Conservation (phyloP, 2,113 vertebrate species). For the Albula goreensis region DNA sequence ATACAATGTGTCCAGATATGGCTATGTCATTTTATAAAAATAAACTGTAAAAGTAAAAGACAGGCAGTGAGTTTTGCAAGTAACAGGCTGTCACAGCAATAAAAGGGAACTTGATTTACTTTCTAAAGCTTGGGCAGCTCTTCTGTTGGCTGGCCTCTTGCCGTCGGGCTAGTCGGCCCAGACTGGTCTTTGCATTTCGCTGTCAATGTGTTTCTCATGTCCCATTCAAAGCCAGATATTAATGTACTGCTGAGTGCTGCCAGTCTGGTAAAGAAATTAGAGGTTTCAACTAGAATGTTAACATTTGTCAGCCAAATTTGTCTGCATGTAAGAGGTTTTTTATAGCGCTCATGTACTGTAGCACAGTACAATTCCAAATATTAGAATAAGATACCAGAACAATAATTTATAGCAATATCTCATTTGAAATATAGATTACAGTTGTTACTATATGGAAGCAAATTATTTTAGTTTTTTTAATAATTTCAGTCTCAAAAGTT, state of each 20-base stretch:
- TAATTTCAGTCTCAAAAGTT: no score
- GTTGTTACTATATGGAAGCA: no score
- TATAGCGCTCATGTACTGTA: no score
- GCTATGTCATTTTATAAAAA: no score
- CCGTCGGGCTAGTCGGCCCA: conserved; percentile 51
- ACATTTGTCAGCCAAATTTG: neutral
- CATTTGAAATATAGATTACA: no score
- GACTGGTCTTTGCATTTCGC: conserved; percentile 45
- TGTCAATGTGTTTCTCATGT: conserved; percentile 33
- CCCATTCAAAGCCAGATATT: conserved; percentile 42
- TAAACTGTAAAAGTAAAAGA: neutral
- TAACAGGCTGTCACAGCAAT: neutral
- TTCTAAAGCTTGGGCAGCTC: conserved; percentile 32
- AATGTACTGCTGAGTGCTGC: conserved; percentile 49
- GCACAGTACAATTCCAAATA: no score
- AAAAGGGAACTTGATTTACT: conserved; percentile 41
- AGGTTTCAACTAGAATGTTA: conserved; percentile 55
- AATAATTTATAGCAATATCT: no score
- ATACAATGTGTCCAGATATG: neutral
- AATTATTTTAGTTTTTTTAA: no score
- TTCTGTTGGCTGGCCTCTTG: conserved; percentile 48
- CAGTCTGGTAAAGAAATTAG: conserved; percentile 29
- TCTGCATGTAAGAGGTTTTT: no score
- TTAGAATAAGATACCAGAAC: no score
- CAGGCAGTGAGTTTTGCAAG: neutral